phyloP scores from a whole-genome alignment of 2,888 invertebrate species.

The Polymixis flavicincta region DNA sequence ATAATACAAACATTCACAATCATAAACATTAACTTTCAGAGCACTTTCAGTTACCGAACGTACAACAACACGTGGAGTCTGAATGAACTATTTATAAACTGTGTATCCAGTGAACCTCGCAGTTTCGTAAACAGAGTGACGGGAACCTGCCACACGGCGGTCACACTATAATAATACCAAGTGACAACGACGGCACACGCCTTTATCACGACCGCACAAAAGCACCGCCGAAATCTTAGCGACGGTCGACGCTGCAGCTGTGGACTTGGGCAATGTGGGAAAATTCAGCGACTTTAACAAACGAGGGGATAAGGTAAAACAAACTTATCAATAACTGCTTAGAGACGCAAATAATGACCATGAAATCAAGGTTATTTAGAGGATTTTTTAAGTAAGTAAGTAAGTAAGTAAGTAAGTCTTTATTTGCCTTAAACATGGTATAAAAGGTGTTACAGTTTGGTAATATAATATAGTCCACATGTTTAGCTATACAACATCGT shows the following conservation, averaged over 20 bases:
- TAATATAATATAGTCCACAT: too few relatives aligned
- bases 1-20: too few relatives aligned
- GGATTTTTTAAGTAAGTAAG: background rate
- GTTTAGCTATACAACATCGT: too few relatives aligned
- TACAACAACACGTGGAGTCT: background rate
- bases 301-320: background rate
- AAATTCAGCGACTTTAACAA: too few relatives aligned
- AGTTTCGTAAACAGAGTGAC: slow-evolving; percentile 36
- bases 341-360: too few relatives aligned
- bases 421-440: too few relatives aligned
- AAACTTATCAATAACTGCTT: background rate
- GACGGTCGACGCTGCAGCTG: slow-evolving; percentile 22
- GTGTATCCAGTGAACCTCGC: slow-evolving; percentile 15
- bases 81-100: slow-evolving; percentile 25
- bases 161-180: slow-evolving; percentile 51
- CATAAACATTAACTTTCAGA: background rate
- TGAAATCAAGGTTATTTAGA: background rate
- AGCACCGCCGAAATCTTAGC: slow-evolving; percentile 63
- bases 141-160: slow-evolving; percentile 41
- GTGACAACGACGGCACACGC: slow-evolving; percentile 56
- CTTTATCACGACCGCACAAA: slow-evolving; percentile 66
- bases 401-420: too few relatives aligned
- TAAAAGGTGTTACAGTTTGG: too few relatives aligned
- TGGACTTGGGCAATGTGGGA: slow-evolving; percentile 40
- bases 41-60: slow-evolving; percentile 2